Conservation (phyloP, 1,140 invertebrate genomes). For the Phymorhynchus buccinoides region DNA sequence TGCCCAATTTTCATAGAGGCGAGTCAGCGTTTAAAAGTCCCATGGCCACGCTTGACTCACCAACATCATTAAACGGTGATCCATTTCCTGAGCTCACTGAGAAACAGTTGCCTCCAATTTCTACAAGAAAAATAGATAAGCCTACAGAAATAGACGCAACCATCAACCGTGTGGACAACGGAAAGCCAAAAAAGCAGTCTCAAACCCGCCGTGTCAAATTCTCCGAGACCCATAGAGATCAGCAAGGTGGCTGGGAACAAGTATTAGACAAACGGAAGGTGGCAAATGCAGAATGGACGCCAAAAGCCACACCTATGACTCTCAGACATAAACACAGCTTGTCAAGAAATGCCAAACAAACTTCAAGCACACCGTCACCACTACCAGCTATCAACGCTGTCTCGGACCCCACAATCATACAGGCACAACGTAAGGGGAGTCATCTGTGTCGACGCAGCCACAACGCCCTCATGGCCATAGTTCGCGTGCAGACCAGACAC, state of each 20-base stretch:
- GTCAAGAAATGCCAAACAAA: background rate
- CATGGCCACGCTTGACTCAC: background rate
- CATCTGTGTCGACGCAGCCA: background rate
- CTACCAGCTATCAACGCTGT: background rate
- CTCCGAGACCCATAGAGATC: background rate
- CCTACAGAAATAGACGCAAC: background rate
- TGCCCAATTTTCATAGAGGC: background rate
- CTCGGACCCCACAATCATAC: background rate
- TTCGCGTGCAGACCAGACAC: conserved; percentile 11
- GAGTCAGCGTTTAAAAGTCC: background rate
- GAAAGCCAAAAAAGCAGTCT: background rate
- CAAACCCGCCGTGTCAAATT: background rate
- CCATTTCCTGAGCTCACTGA: background rate
- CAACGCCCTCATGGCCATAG: conserved; percentile 24
- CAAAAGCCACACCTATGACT: background rate
- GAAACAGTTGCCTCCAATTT: background rate
- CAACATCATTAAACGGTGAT: background rate
- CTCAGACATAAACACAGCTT: background rate
- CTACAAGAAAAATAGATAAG: background rate
- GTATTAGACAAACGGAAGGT: background rate
- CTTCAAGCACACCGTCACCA: too few species aligned
- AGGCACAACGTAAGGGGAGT: background rate
- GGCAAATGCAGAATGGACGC: background rate
- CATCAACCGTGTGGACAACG: background rate
- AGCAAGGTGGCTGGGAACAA: background rate